Base-by-base conservation (phyloP, 2,888 invertebrate species). In the Synergus laeviventris region DNA sequence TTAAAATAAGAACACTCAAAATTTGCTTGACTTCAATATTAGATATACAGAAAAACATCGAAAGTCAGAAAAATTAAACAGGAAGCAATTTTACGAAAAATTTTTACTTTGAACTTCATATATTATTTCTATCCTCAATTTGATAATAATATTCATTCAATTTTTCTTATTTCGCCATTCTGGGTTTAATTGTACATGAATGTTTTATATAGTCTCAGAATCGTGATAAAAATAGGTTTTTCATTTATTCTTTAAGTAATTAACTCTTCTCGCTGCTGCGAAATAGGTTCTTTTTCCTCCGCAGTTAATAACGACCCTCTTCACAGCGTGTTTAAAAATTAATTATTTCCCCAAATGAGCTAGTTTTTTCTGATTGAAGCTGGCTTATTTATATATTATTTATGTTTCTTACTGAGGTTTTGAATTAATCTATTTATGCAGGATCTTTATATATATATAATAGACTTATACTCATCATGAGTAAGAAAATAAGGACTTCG, bases 341-440 rank as follows among this genome's bases (percentile, higher is more conserved):
- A 7, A 49, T 49, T 49, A 49, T 49, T 49, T 49, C n/a, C n/a
- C 49, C n/a, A 8, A 49, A 8, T n/a, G 49, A n/a, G 7, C 16
- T n/a, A 49, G 16, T 49, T 49, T 49, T 56, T 42, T 21, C 24
- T 45, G 31, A 74, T 61, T 42, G 21, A 24, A 4, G 59, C 64
- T 12, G 54, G 39, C 24, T 59, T 49, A 75, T 74, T 76, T 74
- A 77, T 74, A 74, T 73, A n/a, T 76, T 74, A 79, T 75, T 77
- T 42, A 62, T 18, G 74, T 74, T 54, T 73, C 59, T 49, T 14
- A 62, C 42, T 62, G 74, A 54, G 56, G 74, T 31, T 73, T 59
- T 74, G 59, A 77, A 79, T 78, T 79, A 78, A 81, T 81, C 76
- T 78, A 75, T 77, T 81, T 76, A 81, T 76, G 78, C 75, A 79